Conservation (phyloP, 2,797 vertebrate species). For the Muscicapa comitata region DNA sequence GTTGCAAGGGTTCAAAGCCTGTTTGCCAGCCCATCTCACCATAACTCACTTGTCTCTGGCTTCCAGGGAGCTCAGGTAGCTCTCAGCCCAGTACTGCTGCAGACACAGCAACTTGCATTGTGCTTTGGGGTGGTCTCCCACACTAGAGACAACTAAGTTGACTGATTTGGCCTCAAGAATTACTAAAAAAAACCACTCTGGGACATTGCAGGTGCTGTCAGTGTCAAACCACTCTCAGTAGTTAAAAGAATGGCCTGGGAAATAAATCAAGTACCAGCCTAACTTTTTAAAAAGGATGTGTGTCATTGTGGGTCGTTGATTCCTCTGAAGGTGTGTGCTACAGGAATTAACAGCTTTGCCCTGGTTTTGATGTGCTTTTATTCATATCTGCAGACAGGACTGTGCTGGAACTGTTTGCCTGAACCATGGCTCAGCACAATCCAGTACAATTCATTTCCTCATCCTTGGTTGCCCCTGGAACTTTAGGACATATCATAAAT, state of each 20-base stretch:
- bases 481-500: background rate
- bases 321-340: background rate
- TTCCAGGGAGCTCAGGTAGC: background rate
- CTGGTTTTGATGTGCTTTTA: background rate
- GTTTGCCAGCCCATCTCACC: background rate
- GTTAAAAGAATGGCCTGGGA: background rate
- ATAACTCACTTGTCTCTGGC: background rate
- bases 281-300: background rate
- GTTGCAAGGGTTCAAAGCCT: background rate
- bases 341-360: background rate
- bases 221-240: background rate
- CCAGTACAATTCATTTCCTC: background rate
- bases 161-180: background rate
- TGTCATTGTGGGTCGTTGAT: background rate
- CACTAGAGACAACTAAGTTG: background rate
- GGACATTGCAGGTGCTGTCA: background rate
- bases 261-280: background rate
- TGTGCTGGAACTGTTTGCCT: background rate
- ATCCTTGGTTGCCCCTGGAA: background rate
- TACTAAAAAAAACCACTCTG: rapidly evolving
- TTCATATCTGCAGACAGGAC: background rate
- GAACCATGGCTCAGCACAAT: background rate
- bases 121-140: background rate
- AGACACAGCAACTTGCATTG: background rate
- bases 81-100: background rate